Percentiles rank a stretch among this genome's conserved stretches.
These are phyloP conservation scores for Rapana venosa DNA, from an alignment of 2,888 invertebrate species.

Conservation along the genomic window DNA sequence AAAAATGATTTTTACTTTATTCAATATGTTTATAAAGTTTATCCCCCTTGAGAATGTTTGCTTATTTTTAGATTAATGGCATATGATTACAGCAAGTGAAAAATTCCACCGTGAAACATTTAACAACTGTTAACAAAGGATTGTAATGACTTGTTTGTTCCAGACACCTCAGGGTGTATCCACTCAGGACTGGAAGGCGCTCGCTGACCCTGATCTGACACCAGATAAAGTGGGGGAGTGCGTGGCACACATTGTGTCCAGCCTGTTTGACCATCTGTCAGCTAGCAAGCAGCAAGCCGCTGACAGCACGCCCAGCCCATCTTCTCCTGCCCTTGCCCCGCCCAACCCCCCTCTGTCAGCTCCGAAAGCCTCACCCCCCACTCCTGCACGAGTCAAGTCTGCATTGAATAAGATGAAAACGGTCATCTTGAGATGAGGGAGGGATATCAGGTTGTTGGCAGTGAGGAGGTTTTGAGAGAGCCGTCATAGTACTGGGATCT, in stretches of 20 bases:
- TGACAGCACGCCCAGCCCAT: constrained; percentile 9
- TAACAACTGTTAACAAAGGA: too few species aligned
- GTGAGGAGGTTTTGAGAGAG: background rate
- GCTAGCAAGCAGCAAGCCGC: constrained; percentile 40
- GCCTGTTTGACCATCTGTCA: constrained; percentile 46
- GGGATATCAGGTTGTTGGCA: too few species aligned
- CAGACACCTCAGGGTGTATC: constrained; percentile 68
- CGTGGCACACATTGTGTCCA: constrained; percentile 60
- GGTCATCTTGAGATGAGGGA: constrained; percentile 43
- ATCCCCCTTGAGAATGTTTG: too few species aligned
- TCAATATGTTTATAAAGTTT: too few species aligned
- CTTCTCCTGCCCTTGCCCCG: constrained; percentile 19
- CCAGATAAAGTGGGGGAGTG: constrained; percentile 63
- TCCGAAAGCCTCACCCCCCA: constrained; percentile 3
- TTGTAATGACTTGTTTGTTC: background rate
- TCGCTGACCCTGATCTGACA: constrained; percentile 56
- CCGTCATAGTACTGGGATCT: background rate
- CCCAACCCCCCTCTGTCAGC: background rate
- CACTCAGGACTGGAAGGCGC: constrained; percentile 62
- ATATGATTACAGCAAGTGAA: too few species aligned
- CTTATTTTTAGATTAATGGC: too few species aligned
- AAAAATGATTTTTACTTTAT: too few species aligned
- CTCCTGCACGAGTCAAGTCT: constrained; percentile 8
- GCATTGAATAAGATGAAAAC: constrained; percentile 48
- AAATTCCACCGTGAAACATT: too few species aligned